Conservation (phyloP, 2,888 invertebrate species). For the Pseudoips prasinana region DNA sequence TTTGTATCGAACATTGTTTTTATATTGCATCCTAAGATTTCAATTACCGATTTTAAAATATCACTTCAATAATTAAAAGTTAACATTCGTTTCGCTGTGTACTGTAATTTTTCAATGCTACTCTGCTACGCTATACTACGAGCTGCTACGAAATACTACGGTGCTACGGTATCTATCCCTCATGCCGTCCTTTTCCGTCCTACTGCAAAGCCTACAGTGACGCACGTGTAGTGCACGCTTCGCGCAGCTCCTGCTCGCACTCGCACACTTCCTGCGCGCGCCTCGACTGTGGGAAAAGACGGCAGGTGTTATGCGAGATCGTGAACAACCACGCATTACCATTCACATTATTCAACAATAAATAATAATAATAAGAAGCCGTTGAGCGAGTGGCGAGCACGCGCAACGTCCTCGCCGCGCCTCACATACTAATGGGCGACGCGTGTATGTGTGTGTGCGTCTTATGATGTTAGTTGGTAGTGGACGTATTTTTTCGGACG, state of each 20-base stretch:
- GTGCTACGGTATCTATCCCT: constrained; percentile 46
- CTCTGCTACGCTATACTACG: constrained; percentile 17
- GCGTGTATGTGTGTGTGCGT: constrained; percentile 51
- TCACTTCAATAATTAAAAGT: no score
- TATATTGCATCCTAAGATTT: no score
- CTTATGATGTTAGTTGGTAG: constrained; percentile 41
- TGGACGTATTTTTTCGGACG: constrained; percentile 46
- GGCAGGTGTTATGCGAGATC: constrained; percentile 84
- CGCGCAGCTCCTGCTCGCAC: constrained; percentile 57
- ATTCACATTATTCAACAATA: constrained; percentile 82
- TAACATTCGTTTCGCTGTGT: neutral
- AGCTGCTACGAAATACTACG: constrained; percentile 32
- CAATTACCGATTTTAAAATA: no score
- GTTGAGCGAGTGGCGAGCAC: constrained; percentile 80
- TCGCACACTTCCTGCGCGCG: constrained; percentile 73
- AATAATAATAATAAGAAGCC: constrained; percentile 82
- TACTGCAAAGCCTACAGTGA: constrained; percentile 38
- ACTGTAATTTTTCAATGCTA: constrained; percentile 21
- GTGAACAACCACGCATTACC: constrained; percentile 82
- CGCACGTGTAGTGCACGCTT: constrained; percentile 69
- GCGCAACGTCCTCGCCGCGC: constrained; percentile 65
- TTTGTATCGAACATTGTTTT: constrained; percentile 5
- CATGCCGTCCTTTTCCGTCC: constrained; percentile 44
- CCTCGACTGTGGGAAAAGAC: constrained; percentile 82
- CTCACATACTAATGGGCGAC: constrained; percentile 70